Evolutionary conservation across 2,888 invertebrate genomes (phyloP).

Genomic region (Drosophila merina): DNA sequence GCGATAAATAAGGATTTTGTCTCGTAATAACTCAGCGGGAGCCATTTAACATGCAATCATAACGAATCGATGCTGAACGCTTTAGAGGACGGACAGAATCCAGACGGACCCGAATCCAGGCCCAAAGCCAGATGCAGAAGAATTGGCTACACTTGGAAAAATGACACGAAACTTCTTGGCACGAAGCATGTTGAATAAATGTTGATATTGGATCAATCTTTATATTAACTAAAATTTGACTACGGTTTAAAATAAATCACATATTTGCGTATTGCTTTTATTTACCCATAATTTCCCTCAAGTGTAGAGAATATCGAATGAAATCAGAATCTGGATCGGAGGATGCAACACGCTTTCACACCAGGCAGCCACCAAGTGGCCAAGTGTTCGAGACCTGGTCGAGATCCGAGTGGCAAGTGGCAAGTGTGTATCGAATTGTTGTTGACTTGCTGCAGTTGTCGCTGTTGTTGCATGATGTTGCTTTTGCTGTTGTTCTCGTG

Average conservation of each 20-base stretch:
- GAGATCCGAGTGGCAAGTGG: slow-evolving; percentile 37
- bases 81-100: slow-evolving; percentile 56
- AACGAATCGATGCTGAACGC: slow-evolving; percentile 83
- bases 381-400: slow-evolving; percentile 16
- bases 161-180: neutral
- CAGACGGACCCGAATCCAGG: slow-evolving; percentile 33
- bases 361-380: slow-evolving; percentile 61
- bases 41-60: slow-evolving; percentile 84
- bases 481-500: slow-evolving; percentile 54
- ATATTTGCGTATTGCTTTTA: neutral
- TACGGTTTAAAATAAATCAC: neutral
- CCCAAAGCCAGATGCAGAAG: slow-evolving; percentile 15
- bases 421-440: slow-evolving; percentile 74
- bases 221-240: too few species aligned
- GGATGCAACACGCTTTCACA: slow-evolving; percentile 71
- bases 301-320: slow-evolving; percentile 21
- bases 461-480: slow-evolving; percentile 53
- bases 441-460: slow-evolving; percentile 74
- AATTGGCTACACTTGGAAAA: slow-evolving; percentile 12
- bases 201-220: neutral
- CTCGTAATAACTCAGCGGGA: slow-evolving; percentile 84
- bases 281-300: neutral
- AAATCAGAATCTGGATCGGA: slow-evolving; percentile 29
- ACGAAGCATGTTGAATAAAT: neutral
- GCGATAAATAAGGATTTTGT: slow-evolving; percentile 84